phyloP scores from a whole-genome alignment of 92 coral and sea anemone genomes.

The Parazoanthus darwini region DNA sequence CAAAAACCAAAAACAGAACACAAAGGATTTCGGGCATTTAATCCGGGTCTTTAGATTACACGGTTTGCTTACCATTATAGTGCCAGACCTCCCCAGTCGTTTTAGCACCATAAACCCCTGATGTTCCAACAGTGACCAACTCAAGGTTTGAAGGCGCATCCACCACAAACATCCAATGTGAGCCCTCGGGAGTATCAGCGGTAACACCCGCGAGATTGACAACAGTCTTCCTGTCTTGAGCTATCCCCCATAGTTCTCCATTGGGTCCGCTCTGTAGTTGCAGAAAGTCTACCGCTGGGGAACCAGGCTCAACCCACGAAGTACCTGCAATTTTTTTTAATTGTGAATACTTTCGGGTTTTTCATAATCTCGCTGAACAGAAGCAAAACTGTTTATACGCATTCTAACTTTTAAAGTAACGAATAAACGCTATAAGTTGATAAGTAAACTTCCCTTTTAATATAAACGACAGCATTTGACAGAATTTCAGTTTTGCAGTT shows the following conservation, averaged over 20 bases:
- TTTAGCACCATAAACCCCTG: neutral
- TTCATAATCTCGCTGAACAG: no score
- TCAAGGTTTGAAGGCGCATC: neutral
- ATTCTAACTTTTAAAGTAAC: no score
- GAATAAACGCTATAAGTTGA: no score
- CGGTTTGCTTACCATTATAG: neutral
- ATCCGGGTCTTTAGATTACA: no score
- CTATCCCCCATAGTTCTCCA: neutral
- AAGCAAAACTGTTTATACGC: no score
- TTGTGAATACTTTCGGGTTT: no score
- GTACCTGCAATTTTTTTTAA: neutral
- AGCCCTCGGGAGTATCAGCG: neutral
- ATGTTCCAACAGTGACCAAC: neutral
- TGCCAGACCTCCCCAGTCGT: neutral
- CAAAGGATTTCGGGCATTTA: no score
- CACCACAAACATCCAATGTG: neutral
- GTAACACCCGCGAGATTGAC: neutral
- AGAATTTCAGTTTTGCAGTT: no score
- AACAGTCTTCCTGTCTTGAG: neutral
- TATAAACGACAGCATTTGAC: no score
- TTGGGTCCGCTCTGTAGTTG: neutral
- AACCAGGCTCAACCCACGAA: neutral
- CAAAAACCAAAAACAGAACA: no score
- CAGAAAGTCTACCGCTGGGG: neutral
- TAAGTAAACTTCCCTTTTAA: no score